These are phyloP conservation scores for Pseudopodoces humilis DNA, from an alignment of 2,113 vertebrate genomes.

Conservation along the genomic window DNA sequence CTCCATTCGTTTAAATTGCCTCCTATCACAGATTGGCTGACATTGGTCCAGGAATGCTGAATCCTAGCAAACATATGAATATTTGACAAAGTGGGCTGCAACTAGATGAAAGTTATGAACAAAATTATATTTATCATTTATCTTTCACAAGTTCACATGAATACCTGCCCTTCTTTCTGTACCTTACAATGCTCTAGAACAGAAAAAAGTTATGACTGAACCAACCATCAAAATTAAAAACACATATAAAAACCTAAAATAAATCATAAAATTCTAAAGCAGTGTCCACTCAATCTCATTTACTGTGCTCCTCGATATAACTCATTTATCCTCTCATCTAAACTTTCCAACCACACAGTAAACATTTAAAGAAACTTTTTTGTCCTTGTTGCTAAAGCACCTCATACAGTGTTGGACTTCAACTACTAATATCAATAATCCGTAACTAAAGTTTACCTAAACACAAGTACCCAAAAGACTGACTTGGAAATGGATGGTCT, in stretches of 20 bases:
- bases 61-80: not conserved
- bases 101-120: not conserved
- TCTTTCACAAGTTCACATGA: not conserved
- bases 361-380: not conserved
- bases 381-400: not conserved
- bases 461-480: not conserved
- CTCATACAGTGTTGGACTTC: not conserved
- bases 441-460: not conserved
- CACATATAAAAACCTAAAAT: not conserved
- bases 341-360: not conserved
- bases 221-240: not conserved
- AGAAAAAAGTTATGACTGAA: not conserved
- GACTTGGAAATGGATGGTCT: slow-evolving; percentile 34
- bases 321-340: not conserved
- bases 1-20: not conserved
- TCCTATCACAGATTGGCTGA: not conserved
- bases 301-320: not conserved
- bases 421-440: slow-evolving; percentile 35
- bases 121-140: not conserved
- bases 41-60: not conserved
- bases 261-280: not conserved
- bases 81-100: not conserved
- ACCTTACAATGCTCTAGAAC: not conserved
- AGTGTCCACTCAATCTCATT: not conserved
- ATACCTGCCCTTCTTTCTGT: not conserved